Percentiles rank a stretch among this genome's conserved stretches.
Conservation (phyloP, 2,888 invertebrate species). For the Merodon equestris region DNA sequence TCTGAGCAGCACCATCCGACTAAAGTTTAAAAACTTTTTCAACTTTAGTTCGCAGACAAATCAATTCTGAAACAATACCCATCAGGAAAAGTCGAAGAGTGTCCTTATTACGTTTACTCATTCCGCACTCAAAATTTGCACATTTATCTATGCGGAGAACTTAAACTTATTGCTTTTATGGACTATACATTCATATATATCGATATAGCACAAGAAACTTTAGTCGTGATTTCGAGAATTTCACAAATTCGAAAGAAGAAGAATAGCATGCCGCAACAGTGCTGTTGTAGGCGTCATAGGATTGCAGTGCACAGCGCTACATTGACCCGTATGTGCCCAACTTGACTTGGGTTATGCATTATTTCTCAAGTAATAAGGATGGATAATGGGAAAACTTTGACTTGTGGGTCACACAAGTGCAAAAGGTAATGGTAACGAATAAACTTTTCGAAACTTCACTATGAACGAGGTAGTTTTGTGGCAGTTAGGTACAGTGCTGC, state of each 20-base stretch:
- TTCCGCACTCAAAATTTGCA: slow-evolving; percentile 48
- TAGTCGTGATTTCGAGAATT: slow-evolving; percentile 20
- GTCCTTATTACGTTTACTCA: slow-evolving; percentile 13
- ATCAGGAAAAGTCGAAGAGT: too few relatives aligned
- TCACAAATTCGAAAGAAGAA: slow-evolving; percentile 5
- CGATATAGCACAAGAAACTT: slow-evolving; percentile 31
- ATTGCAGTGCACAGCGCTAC: slow-evolving; percentile 47
- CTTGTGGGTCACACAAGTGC: slow-evolving; percentile 27
- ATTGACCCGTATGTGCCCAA: slow-evolving; percentile 46
- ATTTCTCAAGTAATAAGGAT: slow-evolving; percentile 50
- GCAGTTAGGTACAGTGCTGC: slow-evolving; percentile 7
- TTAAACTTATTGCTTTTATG: too few relatives aligned
- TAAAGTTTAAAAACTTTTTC: neutral
- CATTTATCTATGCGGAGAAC: slow-evolving; percentile 13
- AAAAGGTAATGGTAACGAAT: slow-evolving; percentile 25
- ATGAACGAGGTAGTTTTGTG: slow-evolving; percentile 22
- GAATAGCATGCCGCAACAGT: slow-evolving; percentile 49
- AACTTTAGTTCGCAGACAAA: neutral
- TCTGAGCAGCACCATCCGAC: neutral
- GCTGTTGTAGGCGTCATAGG: slow-evolving; percentile 51
- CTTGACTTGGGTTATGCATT: slow-evolving; percentile 42
- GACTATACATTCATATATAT: too few relatives aligned
- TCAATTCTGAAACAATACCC: slow-evolving; percentile 9
- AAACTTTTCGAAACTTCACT: slow-evolving; percentile 26
- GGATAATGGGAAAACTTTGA: slow-evolving; percentile 62